Conservation (phyloP, 2,888 invertebrate genomes). For the Hydriomena furcata region DNA sequence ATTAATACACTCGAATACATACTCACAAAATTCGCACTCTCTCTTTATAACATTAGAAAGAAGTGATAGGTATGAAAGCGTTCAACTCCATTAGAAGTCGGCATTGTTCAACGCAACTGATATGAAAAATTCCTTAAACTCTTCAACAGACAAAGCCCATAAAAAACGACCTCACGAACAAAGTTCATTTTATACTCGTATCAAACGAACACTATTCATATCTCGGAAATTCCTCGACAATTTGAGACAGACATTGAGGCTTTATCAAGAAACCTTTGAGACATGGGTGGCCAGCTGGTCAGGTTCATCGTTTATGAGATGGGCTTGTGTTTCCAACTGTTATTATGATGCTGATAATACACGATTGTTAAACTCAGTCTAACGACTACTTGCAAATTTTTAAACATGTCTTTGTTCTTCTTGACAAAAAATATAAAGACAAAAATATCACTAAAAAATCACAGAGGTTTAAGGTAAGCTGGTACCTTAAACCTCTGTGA, state of each 20-base stretch:
- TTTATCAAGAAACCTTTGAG: constrained; percentile 1
- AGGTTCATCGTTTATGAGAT: constrained; percentile 7
- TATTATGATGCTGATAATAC: constrained; percentile 6
- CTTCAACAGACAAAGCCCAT: not conserved
- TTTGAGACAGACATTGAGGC: constrained; percentile 5
- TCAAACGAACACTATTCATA: not conserved
- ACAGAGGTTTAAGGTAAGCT: too few species aligned
- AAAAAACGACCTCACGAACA: not conserved
- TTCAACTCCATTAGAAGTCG: too few species aligned
- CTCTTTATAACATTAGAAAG: too few species aligned
- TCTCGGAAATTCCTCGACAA: not conserved
- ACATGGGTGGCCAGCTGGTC: constrained; percentile 5
- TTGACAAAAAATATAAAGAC: too few species aligned
- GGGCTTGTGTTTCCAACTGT: constrained; percentile 8
- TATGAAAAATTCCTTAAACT: not conserved
- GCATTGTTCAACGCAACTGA: too few species aligned
- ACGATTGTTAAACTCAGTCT: constrained; percentile 1
- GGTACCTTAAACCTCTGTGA: too few species aligned
- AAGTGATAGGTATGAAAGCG: too few species aligned
- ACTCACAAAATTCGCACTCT: too few species aligned
- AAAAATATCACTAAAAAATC: too few species aligned
- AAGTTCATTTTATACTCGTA: not conserved
- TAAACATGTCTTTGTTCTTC: too few species aligned
- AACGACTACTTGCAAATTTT: too few species aligned
- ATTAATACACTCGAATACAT: too few species aligned